Evolutionary conservation across 2,113 vertebrate genomes (phyloP).

Genomic region (Chloroceryle aenea): DNA sequence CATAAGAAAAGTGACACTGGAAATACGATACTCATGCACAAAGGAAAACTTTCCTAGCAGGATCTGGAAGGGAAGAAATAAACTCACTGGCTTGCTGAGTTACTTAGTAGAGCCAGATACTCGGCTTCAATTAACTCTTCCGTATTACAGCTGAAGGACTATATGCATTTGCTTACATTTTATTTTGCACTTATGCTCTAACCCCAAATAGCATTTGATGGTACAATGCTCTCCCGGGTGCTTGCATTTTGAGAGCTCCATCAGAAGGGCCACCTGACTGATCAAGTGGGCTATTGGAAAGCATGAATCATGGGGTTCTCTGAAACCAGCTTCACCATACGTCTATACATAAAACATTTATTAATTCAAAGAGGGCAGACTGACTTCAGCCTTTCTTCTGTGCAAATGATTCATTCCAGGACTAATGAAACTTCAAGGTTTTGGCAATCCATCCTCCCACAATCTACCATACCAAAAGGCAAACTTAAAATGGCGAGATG

Average conservation of each 20-base stretch:
- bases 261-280: neutral
- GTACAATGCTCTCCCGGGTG: neutral
- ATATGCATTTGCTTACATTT: neutral
- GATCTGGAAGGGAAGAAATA: neutral
- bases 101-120: neutral
- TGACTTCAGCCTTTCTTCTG: slow-evolving; percentile 23
- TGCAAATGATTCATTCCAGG: slow-evolving; percentile 19
- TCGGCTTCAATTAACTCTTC: neutral
- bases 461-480: neutral
- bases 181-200: neutral
- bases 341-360: neutral
- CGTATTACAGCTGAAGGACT: neutral
- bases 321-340: neutral
- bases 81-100: neutral
- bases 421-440: slow-evolving; percentile 26
- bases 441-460: neutral
- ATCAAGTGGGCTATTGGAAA: neutral
- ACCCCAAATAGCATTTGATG: neutral
- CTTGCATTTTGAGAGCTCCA: neutral
- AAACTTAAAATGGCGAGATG: neutral
- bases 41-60: neutral
- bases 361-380: neutral
- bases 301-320: neutral
- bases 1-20: neutral
- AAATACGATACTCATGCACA: neutral